Conservation (phyloP, 2,888 invertebrate genomes). For the Choristoneura rosaceana region DNA sequence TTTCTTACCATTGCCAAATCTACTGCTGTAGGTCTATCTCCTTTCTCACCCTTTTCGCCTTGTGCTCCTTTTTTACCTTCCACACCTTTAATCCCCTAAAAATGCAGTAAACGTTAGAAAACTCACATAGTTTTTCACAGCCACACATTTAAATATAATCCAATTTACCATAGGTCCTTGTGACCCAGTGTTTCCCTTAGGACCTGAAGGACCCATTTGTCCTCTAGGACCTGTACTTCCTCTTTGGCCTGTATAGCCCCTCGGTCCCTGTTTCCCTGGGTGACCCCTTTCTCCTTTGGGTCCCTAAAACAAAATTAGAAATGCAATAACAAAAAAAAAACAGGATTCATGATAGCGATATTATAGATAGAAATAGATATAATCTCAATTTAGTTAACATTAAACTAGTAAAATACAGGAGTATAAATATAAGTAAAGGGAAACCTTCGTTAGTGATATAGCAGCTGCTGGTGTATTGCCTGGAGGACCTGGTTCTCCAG, state of each 20-base stretch:
- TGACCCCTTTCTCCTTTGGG: constrained; percentile 41
- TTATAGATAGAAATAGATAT: no score
- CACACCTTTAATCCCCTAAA: constrained; percentile 76
- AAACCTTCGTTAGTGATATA: constrained; percentile 23
- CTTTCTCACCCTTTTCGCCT: constrained; percentile 68
- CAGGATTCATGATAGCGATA: no score
- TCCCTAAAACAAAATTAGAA: constrained; percentile 14
- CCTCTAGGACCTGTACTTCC: constrained; percentile 86
- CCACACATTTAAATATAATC: no score
- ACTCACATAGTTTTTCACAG: background rate
- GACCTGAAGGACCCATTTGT: constrained; percentile 66
- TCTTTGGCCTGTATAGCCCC: constrained; percentile 67
- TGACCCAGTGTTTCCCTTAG: constrained; percentile 68
- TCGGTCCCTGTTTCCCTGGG: constrained; percentile 35
- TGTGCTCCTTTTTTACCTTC: constrained; percentile 47
- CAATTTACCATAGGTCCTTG: constrained; percentile 67
- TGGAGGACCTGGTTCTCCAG: constrained; percentile 44
- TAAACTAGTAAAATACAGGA: background rate
- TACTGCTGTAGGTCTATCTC: constrained; percentile 58
- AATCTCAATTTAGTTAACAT: no score
- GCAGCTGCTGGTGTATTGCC: constrained; percentile 34
- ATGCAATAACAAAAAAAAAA: background rate
- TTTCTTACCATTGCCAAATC: constrained; percentile 59
- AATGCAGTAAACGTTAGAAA: constrained; percentile 57
- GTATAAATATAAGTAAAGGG: background rate